Conservation (phyloP, 2,797 vertebrate genomes). For the Lepilemur ruficaudatus region DNA sequence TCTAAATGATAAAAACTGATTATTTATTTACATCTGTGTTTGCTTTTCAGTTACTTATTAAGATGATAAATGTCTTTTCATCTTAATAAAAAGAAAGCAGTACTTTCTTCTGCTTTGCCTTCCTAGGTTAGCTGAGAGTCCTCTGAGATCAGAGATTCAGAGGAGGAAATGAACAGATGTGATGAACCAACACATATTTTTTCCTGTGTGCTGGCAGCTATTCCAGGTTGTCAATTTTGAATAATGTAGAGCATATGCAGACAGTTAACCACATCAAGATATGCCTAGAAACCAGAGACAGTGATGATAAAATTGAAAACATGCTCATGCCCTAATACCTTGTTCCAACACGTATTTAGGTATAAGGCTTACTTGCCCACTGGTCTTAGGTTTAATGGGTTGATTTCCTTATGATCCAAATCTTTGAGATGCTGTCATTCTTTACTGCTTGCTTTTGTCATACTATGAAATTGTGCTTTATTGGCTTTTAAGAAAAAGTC, state of each 20-base stretch:
- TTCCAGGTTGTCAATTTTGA: slow-evolving; percentile 36
- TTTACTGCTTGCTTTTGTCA: slow-evolving; percentile 30
- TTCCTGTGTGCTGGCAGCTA: neutral
- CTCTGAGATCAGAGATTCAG: neutral
- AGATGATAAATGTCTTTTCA: neutral
- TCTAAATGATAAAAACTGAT: neutral
- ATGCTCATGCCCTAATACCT: neutral
- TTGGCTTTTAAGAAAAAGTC: neutral
- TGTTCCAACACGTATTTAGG: neutral
- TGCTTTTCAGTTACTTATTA: neutral
- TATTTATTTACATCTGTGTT: slow-evolving; percentile 14
- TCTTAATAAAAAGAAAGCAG: neutral
- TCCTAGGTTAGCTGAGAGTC: neutral
- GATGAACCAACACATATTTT: neutral
- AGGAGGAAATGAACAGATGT: neutral
- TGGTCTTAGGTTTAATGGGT: slow-evolving; percentile 59
- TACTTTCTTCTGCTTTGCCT: neutral
- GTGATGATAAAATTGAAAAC: slow-evolving; percentile 16
- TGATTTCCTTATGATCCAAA: slow-evolving; percentile 48
- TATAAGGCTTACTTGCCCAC: neutral
- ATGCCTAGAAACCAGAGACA: slow-evolving; percentile 47
- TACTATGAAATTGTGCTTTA: slow-evolving; percentile 16
- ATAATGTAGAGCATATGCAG: neutral
- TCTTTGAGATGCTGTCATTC: slow-evolving; percentile 57
- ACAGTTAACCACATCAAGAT: slow-evolving; percentile 25